A percentile compares a stretch with the other conserved stretches of the same genome.
Evolutionary conservation across 1,140 invertebrate genomes (phyloP).

Genomic region (Nephila pilipes): DNA sequence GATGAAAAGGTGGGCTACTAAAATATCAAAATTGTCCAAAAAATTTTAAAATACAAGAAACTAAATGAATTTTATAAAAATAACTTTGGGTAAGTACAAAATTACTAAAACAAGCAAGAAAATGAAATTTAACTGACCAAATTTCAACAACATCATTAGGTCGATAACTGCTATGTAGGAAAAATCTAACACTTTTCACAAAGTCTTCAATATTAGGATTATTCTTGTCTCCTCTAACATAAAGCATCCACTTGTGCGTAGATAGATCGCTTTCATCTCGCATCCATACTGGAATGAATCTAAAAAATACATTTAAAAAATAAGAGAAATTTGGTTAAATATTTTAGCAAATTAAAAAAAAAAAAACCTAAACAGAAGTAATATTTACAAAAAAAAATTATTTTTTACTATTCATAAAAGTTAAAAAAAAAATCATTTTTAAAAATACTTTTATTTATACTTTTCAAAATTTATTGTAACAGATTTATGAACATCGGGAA

Average conservation of each 20-base stretch:
- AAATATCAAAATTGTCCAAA: conserved; percentile 78
- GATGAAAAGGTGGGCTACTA: conserved; percentile 89
- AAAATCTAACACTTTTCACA: conserved; percentile 89
- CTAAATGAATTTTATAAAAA: no score
- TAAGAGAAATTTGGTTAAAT: no score
- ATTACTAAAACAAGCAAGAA: neutral
- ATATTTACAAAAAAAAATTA: no score
- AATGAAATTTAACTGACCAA: conserved; percentile 82
- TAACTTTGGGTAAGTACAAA: neutral
- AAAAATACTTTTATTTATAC: no score
- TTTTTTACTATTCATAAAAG: no score
- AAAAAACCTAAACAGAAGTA: no score
- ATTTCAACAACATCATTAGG: conserved; percentile 93
- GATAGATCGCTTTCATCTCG: conserved; percentile 85
- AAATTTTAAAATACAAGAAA: neutral
- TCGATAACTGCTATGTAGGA: conserved; percentile 91
- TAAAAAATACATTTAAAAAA: conserved; percentile 78
- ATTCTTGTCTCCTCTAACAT: conserved; percentile 87
- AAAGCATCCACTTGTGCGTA: conserved; percentile 95
- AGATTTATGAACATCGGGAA: no score
- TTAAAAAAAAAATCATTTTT: no score
- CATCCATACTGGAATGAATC: conserved; percentile 85
- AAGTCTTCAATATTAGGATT: conserved; percentile 85
- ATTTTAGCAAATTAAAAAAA: no score
- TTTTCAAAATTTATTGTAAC: no score